Percentiles rank a stretch among this genome's conserved stretches.
Evolutionary conservation across 2,797 vertebrate species (phyloP).

Genomic region (Lagorchestes hirsutus): DNA sequence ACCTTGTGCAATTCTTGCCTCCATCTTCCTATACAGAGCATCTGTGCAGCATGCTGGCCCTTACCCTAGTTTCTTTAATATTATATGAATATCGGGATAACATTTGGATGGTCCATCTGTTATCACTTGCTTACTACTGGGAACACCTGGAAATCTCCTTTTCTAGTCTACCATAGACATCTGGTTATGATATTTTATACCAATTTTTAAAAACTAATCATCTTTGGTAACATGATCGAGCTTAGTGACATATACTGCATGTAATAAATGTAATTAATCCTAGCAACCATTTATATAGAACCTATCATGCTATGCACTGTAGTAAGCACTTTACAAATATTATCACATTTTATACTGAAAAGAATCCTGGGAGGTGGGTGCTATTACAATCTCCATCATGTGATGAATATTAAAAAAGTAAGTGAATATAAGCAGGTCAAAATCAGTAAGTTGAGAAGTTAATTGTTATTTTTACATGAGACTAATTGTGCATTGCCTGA

Average conservation of each 20-base stretch:
- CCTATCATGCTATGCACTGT: neutral
- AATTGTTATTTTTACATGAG: neutral
- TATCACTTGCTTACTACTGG: neutral
- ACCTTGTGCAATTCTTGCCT: neutral
- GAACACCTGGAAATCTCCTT: neutral
- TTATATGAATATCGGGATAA: neutral
- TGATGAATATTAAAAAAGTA: neutral
- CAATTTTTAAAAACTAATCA: neutral
- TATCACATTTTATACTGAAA: neutral
- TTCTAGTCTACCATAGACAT: neutral
- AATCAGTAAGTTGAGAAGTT: no score
- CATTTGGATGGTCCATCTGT: neutral
- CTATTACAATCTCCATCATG: neutral
- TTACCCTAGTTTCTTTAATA: neutral
- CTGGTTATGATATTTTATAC: neutral
- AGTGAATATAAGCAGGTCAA: neutral
- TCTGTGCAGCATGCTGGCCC: neutral
- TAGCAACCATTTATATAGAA: neutral
- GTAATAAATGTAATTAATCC: neutral
- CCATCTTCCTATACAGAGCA: neutral
- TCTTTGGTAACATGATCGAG: neutral
- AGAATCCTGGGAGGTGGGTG: neutral
- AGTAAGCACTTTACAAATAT: neutral
- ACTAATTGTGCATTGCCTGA: no score
- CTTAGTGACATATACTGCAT: neutral